phyloP scores from a whole-genome alignment of 1,140 invertebrate species.

The Nasonia longicornis region DNA sequence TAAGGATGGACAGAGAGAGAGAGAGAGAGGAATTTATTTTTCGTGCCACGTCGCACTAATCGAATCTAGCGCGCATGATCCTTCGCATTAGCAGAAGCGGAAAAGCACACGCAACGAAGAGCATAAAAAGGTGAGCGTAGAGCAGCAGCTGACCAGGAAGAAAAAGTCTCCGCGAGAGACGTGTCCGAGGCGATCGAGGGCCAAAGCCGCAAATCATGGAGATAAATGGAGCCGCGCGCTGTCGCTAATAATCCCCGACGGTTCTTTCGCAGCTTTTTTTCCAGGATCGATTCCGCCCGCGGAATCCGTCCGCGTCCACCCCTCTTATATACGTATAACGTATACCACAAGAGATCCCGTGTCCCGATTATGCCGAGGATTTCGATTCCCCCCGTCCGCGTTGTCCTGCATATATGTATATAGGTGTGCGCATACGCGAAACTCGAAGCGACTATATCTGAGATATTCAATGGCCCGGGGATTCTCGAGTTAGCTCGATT shows the following conservation, averaged over 20 bases:
- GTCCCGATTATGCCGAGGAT: not conserved
- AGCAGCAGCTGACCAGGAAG: not conserved
- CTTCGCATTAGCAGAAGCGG: too few relatives aligned
- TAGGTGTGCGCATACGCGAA: not conserved
- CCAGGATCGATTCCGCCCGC: constrained; percentile 17
- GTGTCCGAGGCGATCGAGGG: not conserved
- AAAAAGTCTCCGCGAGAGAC: not conserved
- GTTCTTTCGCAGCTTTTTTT: constrained; percentile 11
- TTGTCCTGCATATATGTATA: not conserved
- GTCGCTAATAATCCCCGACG: constrained; percentile 38
- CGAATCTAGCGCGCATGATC: too few relatives aligned
- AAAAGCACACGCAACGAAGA: not conserved
- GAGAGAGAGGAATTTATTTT: too few relatives aligned
- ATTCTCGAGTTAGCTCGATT: too few relatives aligned
- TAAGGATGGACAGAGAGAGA: too few relatives aligned
- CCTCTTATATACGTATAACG: too few relatives aligned
- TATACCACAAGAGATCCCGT: not conserved
- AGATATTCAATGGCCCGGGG: too few relatives aligned
- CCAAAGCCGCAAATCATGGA: constrained; percentile 36
- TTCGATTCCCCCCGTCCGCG: not conserved
- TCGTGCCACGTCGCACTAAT: too few relatives aligned
- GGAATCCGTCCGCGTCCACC: not conserved
- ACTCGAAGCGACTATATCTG: not conserved
- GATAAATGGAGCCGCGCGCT: constrained; percentile 34
- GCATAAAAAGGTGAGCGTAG: not conserved